phyloP scores from a whole-genome alignment of 2,888 invertebrate genomes.

The Neoscelio sp. region DNA sequence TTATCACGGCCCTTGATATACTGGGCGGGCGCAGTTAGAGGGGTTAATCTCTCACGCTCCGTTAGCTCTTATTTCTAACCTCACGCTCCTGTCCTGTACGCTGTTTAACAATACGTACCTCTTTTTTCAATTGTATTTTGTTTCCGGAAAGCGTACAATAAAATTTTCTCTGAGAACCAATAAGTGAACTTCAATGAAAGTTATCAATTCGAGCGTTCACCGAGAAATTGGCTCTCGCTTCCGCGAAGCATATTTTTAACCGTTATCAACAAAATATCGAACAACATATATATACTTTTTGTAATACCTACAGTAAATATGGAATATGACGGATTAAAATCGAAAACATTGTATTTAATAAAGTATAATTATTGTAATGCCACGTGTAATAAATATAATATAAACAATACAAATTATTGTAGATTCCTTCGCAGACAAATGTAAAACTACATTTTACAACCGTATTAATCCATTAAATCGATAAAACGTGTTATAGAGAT shows the following conservation, averaged over 20 bases:
- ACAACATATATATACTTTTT: not conserved
- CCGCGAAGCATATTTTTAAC: slow-evolving; percentile 10
- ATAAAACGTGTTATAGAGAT: not conserved
- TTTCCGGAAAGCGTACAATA: slow-evolving; percentile 40
- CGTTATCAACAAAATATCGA: not conserved
- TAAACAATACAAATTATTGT: not conserved
- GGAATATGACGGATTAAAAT: too few species aligned
- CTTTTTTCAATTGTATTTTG: slow-evolving; percentile 60
- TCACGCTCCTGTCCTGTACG: slow-evolving; percentile 70
- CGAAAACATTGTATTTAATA: too few species aligned
- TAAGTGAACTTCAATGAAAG: not conserved
- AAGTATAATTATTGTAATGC: not conserved
- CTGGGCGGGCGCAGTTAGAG: slow-evolving; percentile 82
- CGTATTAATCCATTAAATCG: not conserved
- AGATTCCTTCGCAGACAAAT: not conserved
- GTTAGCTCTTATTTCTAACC: slow-evolving; percentile 83
- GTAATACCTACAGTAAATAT: too few species aligned
- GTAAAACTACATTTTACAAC: not conserved
- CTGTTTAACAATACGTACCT: slow-evolving; percentile 61
- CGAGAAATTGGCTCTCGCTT: slow-evolving; percentile 13
- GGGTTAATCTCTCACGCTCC: slow-evolving; percentile 83
- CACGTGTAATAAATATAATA: not conserved
- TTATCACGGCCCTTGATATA: slow-evolving; percentile 83
- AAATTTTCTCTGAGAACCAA: slow-evolving; percentile 34
- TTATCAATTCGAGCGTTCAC: not conserved